Evolutionary conservation across 2,113 vertebrate genomes (phyloP), one percentile per base, ranked within the genome.

Genomic region (Chamaea fasciata): DNA sequence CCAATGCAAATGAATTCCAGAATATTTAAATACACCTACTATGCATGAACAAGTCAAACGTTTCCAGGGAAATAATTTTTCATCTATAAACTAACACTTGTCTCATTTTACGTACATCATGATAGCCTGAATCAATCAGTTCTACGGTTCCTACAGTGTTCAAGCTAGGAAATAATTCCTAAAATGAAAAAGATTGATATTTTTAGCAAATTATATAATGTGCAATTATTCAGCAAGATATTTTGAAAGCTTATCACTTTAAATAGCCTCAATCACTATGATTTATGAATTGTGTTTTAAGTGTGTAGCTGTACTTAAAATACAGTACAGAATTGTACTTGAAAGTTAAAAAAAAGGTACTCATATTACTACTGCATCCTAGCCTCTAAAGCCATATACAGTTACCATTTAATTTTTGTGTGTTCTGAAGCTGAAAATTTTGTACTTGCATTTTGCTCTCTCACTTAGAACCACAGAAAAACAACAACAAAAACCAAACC

Each of bases 121-220:
- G 33, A 80, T 65, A 86, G 63, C 50, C 71, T 77, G 71, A 83
- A 90, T 93, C 67, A 69, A 83, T 77, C 83, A 67, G 42, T 65
- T 73, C 59, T 76, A 83, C 23, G 26, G 41, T 83, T 93, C 90
- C 50, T 69, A 76, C 63, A 86, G 22, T 0, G 2, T 42, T 63
- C 8, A 56, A 80, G n/a, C 59, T 37, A 93, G 73, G 50, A 90
- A 86, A 35, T 74, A 74, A 37, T 90, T 89, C 52, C 64, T 88
- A 93, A 83, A 94, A 67, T 2, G 23, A 87, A 88, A 94, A 76
- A 76, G 71, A 88, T 65, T 19, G 31, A 11, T 89, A 86, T 70
- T 91, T 95, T 97, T 65, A 93, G 83, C 46, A 93, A 90, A 94
- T 92, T 92, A 96, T 44, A 83, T 87, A 95, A 94, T 62, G 52